Base-by-base conservation (phyloP, 2,888 invertebrate species). In the Conchocele bisecta region DNA sequence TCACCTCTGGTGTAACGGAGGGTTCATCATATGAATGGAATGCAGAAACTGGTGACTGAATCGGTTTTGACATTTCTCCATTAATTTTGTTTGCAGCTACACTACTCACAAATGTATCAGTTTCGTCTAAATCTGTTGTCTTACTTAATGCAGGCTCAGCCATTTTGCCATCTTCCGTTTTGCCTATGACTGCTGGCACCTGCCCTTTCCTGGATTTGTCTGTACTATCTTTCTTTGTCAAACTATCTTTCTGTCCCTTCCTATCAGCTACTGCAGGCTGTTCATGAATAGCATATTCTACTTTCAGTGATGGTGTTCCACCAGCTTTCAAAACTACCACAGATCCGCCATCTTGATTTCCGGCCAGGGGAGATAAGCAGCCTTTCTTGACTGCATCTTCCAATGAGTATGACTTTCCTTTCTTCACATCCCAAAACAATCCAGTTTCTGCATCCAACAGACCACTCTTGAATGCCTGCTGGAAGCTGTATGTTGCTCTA, bases 401-500 rank as follows among this genome's bases (percentile, higher is more conserved):
- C n/a, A 98, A 93, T 22, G 94, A 94, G 31, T 95, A 91, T 2
- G 93, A 92, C 61, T 87, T 81, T 54, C 94, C 93, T 11, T 94
- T 94, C 37, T 93, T 92, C 1, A 93, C 93, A 83, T 94, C 93
- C 33, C 91, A 92, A 59, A 98, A 92, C 58, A 93, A 93, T 29
- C 95, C 95, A 0, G 97, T 96, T 81, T 94, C 93, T 76, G 93
- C 92, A 89, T 98, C 96, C 66, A 97, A 94, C 46, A 97, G 92
- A 28, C 96, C 95, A 88, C 94, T 94, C 82, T 95, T 94, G 1
- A 95, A 91, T 1, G 97, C 97, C 89, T 96, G 96, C 69, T 88
- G 83, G 65, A 89, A 87, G 57, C 82, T 87, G 75, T 85, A 75
- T 5, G 83, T 82, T 28, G 84, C 76, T 24, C 90, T 88, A 44